Base-by-base conservation (phyloP, 2,113 vertebrate genomes). In the Xyrauchen texanus region DNA sequence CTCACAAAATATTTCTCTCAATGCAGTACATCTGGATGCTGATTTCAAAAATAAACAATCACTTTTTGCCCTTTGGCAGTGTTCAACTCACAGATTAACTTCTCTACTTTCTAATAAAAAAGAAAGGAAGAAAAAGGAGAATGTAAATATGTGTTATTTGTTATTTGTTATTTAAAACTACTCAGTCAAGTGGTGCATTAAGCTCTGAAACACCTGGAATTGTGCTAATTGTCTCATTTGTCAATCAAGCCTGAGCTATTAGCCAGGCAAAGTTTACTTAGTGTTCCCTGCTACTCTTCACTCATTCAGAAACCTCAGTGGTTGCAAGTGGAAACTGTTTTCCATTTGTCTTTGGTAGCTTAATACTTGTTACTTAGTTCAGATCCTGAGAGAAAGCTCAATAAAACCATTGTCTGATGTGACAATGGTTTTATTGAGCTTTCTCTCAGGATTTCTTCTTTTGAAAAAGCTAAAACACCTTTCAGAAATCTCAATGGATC, bases 1-100 rank as follows among this genome's bases (percentile, higher is more conserved):
- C 65, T 83, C 63, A 77, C 7, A 79, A 85, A 88, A 88, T 85
- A 87, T 88, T 88, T 83, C 78, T 84, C 72, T 65, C 67, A 72
- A 16, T 44, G 53, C 66, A 83, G 72, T 68, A 86, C 84, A 85
- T 83, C 84, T 67, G 64, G 65, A 81, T 51, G 44, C 68, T 83
- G 69, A 65, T 16, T 15, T 87, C 81, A 83, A 87, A 62, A 74
- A 69, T 78, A 88, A 88, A 88, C 82, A 86, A 49, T 34, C 21
- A 34, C 21, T 34, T 34, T 34, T 34, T 34, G 21, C 21, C 21
- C 21, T 34, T 34, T 34, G 21, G 21, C 21, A 34, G 21, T 34
- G 21, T 34, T 34, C 21, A 34, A 34, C 21, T 34, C 21, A 34
- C 21, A 34, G 21, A 34, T 34, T 34, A 34, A 10, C 52, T 55